Evolutionary conservation across 2,113 vertebrate genomes (phyloP).

Genomic region (Pogona vitticeps): DNA sequence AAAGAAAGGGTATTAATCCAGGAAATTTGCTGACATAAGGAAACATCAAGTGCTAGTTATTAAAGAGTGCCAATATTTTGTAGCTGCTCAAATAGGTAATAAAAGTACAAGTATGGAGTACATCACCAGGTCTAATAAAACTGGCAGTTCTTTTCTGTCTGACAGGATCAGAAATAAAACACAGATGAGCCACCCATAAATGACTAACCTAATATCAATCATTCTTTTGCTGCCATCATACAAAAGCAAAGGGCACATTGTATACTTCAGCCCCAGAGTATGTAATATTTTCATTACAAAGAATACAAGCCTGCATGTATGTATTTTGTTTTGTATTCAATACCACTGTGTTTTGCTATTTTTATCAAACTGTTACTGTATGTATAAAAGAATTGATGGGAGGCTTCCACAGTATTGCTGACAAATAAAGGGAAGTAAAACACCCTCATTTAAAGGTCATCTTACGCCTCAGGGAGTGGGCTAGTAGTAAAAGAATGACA

Average conservation of each 20-base stretch:
- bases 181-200: constrained; percentile 47
- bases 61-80: constrained; percentile 58
- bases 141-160: constrained; percentile 49
- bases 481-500: no score
- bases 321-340: constrained; percentile 23
- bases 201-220: constrained; percentile 48
- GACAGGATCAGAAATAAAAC: constrained; percentile 64
- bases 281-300: constrained; percentile 23
- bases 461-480: no score
- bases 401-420: neutral
- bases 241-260: constrained; percentile 36
- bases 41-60: constrained; percentile 60
- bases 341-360: constrained; percentile 13
- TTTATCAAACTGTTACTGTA: neutral
- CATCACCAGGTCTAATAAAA: constrained; percentile 63
- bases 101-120: constrained; percentile 57
- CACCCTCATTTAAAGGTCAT: neutral
- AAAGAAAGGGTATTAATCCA: constrained; percentile 59
- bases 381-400: neutral
- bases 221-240: constrained; percentile 26
- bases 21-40: constrained; percentile 64
- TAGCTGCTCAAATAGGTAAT: constrained; percentile 68
- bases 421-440: neutral
- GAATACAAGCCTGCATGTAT: neutral
- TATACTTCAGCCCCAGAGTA: constrained; percentile 40